Evolutionary conservation across 2,797 vertebrate species (phyloP).

Genomic region (Tarsius wallacei): DNA sequence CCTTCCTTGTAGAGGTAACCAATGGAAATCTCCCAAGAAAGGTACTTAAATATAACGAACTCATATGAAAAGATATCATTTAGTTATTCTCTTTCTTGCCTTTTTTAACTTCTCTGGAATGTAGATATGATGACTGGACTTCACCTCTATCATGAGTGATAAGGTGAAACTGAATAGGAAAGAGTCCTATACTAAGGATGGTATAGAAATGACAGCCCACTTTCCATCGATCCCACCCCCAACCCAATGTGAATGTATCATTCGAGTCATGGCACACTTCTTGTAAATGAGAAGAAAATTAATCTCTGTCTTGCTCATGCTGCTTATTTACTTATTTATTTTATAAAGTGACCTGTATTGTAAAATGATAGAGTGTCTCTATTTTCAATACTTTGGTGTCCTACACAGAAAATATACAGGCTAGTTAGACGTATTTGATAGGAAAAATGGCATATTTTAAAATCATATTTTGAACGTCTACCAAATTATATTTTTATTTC

Average conservation of each 20-base stretch:
- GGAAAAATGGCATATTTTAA: background rate
- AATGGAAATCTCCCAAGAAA: background rate
- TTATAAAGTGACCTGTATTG: background rate
- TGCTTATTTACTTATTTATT: background rate
- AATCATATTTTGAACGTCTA: background rate
- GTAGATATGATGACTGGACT: background rate
- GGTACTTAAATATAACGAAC: background rate
- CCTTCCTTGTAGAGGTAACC: background rate
- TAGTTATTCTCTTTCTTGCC: background rate
- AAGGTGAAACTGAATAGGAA: background rate
- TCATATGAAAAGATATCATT: background rate
- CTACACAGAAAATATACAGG: background rate
- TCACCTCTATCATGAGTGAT: background rate
- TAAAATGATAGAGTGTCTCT: background rate
- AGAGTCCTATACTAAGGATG: background rate
- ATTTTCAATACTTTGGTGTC: background rate
- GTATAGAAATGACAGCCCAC: background rate
- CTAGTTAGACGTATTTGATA: background rate
- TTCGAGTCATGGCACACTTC: background rate
- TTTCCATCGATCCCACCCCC: too few relatives aligned
- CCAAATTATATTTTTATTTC: background rate
- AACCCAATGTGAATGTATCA: background rate
- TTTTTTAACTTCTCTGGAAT: background rate
- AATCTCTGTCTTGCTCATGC: background rate
- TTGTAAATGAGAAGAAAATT: background rate